A percentile compares a stretch with the other conserved stretches of the same genome.
These are phyloP conservation scores for Escarpia spicata DNA, from an alignment of 2,888 invertebrate genomes.

Conservation along the genomic window DNA sequence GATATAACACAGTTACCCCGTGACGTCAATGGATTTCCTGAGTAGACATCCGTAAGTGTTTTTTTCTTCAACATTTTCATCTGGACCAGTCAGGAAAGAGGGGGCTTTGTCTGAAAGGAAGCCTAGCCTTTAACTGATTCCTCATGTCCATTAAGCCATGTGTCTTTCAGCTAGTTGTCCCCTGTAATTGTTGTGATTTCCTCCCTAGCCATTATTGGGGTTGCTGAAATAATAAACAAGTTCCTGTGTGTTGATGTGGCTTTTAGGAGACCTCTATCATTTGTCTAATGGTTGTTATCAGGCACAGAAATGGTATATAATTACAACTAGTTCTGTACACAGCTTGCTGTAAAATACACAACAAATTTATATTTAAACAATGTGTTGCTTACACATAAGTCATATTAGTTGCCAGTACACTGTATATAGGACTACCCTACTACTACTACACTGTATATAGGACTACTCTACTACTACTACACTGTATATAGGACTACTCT, in stretches of 20 bases:
- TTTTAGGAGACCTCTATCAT: background rate
- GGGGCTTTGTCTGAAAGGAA: background rate
- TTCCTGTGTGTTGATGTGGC: background rate
- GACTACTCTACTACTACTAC: too few relatives aligned
- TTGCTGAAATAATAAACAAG: background rate
- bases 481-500: too few relatives aligned
- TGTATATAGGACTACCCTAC: too few relatives aligned
- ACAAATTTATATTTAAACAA: too few relatives aligned
- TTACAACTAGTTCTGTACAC: background rate
- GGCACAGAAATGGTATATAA: background rate
- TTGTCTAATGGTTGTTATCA: background rate
- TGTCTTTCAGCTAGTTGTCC: conserved; percentile 6
- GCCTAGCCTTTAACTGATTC: conserved; percentile 13
- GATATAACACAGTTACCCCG: background rate
- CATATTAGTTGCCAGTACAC: too few relatives aligned
- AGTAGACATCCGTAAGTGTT: background rate
- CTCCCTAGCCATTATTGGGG: conserved; percentile 1
- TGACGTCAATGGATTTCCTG: background rate
- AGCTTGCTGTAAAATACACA: background rate
- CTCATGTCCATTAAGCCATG: background rate
- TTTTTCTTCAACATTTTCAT: background rate
- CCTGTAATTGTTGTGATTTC: background rate
- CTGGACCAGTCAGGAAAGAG: background rate
- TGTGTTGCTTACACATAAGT: too few relatives aligned
- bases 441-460: too few relatives aligned